These are phyloP conservation scores for Phortica variegata DNA, from an alignment of 1,140 invertebrate species.

Conservation along the genomic window DNA sequence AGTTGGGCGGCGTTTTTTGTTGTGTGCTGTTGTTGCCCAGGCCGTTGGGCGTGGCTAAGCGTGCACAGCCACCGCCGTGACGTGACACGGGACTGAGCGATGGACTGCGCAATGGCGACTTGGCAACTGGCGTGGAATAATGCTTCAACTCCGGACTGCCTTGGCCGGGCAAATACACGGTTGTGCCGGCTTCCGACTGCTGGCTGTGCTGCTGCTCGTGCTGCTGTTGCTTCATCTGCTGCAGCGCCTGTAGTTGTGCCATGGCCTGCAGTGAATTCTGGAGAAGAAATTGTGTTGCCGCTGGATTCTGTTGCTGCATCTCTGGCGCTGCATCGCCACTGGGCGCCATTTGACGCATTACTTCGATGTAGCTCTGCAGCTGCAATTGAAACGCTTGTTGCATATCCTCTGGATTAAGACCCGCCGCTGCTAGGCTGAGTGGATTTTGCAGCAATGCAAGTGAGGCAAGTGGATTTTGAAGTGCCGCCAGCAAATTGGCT, in stretches of 20 bases:
- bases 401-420: constrained; percentile 37
- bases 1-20: constrained; percentile 57
- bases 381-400: constrained; percentile 54
- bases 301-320: constrained; percentile 4
- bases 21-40: constrained; percentile 43
- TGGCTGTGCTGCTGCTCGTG: constrained; percentile 49
- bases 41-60: constrained; percentile 32
- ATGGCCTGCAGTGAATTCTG: constrained; percentile 66
- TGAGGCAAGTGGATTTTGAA: constrained; percentile 20
- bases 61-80: constrained; percentile 1
- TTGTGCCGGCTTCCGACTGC: constrained; percentile 25
- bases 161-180: too few species aligned
- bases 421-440: constrained; percentile 11
- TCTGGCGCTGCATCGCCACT: not conserved
- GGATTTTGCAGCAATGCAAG: constrained; percentile 19
- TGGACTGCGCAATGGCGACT: constrained; percentile 61
- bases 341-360: constrained; percentile 46
- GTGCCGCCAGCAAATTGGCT: constrained; percentile 15
- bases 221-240: constrained; percentile 70
- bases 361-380: constrained; percentile 52
- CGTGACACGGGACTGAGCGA: constrained; percentile 57
- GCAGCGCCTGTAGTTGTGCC: constrained; percentile 75
- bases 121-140: constrained; percentile 53
- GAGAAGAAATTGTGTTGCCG: constrained; percentile 47
- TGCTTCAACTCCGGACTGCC: not conserved